phyloP scores from a whole-genome alignment of 2,797 vertebrate species.

The Bradypodion pumilum region DNA sequence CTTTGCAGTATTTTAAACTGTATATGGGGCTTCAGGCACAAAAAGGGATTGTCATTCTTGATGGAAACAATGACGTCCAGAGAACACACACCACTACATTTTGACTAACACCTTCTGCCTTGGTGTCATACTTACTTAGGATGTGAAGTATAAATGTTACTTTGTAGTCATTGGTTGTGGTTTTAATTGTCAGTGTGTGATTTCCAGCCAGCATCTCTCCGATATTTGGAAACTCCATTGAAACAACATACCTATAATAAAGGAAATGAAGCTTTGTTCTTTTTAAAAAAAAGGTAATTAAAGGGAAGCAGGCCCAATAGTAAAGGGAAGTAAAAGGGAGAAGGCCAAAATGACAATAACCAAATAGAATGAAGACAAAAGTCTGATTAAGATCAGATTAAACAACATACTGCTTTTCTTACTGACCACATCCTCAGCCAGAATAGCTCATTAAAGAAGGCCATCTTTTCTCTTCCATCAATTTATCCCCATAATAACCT shows the following conservation, averaged over 20 bases:
- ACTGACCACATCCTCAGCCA: not conserved
- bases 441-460: not conserved
- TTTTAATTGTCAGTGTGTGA: slow-evolving; percentile 77
- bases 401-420: not conserved
- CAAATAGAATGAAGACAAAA: not conserved
- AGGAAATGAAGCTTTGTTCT: slow-evolving; percentile 55
- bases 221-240: slow-evolving; percentile 70
- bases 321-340: not conserved
- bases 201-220: slow-evolving; percentile 78
- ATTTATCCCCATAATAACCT: not conserved
- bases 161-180: slow-evolving; percentile 62
- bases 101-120: not conserved
- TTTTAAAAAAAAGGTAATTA: slow-evolving; percentile 3
- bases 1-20: too few relatives aligned
- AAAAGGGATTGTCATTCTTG: too few relatives aligned
- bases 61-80: too few relatives aligned
- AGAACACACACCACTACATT: too few relatives aligned
- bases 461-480: not conserved
- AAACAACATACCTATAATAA: slow-evolving; percentile 66
- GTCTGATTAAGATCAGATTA: not conserved
- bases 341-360: not conserved
- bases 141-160: slow-evolving; percentile 77
- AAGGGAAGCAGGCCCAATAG: not conserved
- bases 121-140: slow-evolving; percentile 68
- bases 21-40: too few relatives aligned